Evolutionary conservation across 2,888 invertebrate species (phyloP), one percentile per base, ranked within the genome.

Genomic region (Syrphus vitripennis): DNA sequence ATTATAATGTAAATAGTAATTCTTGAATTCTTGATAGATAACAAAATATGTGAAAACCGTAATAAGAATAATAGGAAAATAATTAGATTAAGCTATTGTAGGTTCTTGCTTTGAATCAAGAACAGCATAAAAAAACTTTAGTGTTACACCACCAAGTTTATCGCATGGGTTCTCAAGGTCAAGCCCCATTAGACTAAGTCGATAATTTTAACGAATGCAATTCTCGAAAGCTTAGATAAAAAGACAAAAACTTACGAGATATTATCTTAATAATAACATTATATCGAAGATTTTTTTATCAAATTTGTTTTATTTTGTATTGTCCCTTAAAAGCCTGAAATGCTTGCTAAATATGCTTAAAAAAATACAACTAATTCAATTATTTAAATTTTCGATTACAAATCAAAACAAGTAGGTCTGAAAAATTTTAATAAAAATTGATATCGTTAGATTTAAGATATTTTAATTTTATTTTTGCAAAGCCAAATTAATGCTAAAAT

Each of bases 181-280:
- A 48, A 21, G 29, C 4, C 21, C 0, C 42, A 42, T 24, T 0
- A 26, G 50, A 26, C 3, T 7, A 3, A 24, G 37, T 59, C 59
- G 59, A 59, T 4, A 14, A 37, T 24, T 37, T 21, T 59, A 40
- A 59, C 59, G 59, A 59, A 59, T 59, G 59, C 59, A 59, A 59
- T 24, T 7, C 12, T 19, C 5, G 0, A 21, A 55, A 53, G n/a
- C 12, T 29, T n/a, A 29, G n/a, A n/a, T n/a, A n/a, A n/a, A n/a
- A n/a, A n/a, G n/a, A n/a, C n/a, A n/a, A n/a, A n/a, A n/a, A n/a
- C n/a, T n/a, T n/a, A n/a, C n/a, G n/a, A n/a, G n/a, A n/a, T n/a
- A n/a, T n/a, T n/a, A n/a, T n/a, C n/a, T n/a, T n/a, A n/a, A n/a
- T n/a, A n/a, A n/a, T n/a, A n/a, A n/a, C n/a, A n/a, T n/a, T n/a